Evolutionary conservation across 2,113 vertebrate species (phyloP), one percentile per base, ranked within the genome.

Genomic region (Pimephales promelas): DNA sequence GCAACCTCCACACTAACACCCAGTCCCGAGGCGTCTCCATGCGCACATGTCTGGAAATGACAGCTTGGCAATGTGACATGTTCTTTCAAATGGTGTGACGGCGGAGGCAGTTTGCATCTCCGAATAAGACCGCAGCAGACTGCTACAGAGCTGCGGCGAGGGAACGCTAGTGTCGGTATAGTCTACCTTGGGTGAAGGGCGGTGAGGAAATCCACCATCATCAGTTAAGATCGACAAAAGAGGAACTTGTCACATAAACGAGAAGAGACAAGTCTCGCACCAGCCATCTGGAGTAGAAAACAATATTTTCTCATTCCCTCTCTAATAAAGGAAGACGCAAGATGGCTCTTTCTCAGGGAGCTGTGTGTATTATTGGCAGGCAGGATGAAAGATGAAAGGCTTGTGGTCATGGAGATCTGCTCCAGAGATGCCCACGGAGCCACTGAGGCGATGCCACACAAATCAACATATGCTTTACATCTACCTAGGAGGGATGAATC

Each of bases 201-300:
- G 9, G n/a, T 0, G 22, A 61, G 59, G 5, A 71, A 72, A 84
- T 49, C 54, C 59, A 52, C 18, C 24, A 28, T 80, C 81, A 83
- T 85, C 49, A 87, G 59, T 68, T 31, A 64, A 61, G 62, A 85
- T 80, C 74, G 62, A 56, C 72, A 64, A 59, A 83, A 59, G 59
- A 83, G 49, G 31, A 85, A 43, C 76, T 22, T 56, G 59, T 86
- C 84, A 84, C 22, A 2, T 64, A 86, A 88, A 88, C 54, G 26
- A 66, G 40, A 83, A 70, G 73, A 75, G 87, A 85, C 87, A 84
- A 71, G 86, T 73, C 54, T 83, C 72, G 64, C 40, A 34, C 54
- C 81, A 64, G 70, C 84, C 84, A 84, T 86, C 84, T 89, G 88
- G 82, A 61, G 59, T 74, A 81, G 79, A 80, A 86, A 88, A 86